phyloP scores from a whole-genome alignment of 2,888 invertebrate species.

The Noctuana brunneofusca region DNA sequence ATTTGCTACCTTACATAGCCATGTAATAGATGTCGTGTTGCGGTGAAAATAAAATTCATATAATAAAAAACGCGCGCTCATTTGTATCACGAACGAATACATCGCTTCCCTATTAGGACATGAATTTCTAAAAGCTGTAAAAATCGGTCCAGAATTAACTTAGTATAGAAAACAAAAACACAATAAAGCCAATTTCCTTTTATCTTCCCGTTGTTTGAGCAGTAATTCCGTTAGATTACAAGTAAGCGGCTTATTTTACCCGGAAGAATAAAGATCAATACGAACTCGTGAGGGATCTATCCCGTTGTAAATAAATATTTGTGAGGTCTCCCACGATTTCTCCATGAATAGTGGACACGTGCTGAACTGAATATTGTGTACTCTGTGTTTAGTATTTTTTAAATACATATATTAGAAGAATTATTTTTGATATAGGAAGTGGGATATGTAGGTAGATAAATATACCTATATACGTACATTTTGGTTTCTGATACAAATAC shows the following conservation, averaged over 20 bases:
- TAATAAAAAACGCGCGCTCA: too few relatives aligned
- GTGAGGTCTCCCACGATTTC: not conserved
- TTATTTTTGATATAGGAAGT: too few relatives aligned
- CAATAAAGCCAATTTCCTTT: slow-evolving; percentile 13
- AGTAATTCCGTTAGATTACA: slow-evolving; percentile 23
- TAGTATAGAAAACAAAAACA: slow-evolving; percentile 11
- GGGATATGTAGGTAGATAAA: too few relatives aligned
- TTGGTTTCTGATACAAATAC: too few relatives aligned
- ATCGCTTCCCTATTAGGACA: not conserved
- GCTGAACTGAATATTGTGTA: too few relatives aligned
- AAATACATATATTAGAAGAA: too few relatives aligned
- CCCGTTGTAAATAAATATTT: slow-evolving; percentile 12
- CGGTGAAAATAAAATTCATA: too few relatives aligned
- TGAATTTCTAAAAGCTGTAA: not conserved
- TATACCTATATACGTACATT: too few relatives aligned
- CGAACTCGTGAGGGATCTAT: not conserved
- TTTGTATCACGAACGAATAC: too few relatives aligned
- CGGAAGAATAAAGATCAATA: slow-evolving; percentile 19
- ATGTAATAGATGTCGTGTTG: too few relatives aligned
- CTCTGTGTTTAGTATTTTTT: too few relatives aligned
- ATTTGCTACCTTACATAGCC: too few relatives aligned
- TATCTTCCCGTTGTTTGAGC: slow-evolving; percentile 15
- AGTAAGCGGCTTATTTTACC: slow-evolving; percentile 12
- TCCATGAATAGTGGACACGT: not conserved
- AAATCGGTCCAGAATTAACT: not conserved